phyloP scores from a whole-genome alignment of 2,888 invertebrate species.

The Corbicula japonica region DNA sequence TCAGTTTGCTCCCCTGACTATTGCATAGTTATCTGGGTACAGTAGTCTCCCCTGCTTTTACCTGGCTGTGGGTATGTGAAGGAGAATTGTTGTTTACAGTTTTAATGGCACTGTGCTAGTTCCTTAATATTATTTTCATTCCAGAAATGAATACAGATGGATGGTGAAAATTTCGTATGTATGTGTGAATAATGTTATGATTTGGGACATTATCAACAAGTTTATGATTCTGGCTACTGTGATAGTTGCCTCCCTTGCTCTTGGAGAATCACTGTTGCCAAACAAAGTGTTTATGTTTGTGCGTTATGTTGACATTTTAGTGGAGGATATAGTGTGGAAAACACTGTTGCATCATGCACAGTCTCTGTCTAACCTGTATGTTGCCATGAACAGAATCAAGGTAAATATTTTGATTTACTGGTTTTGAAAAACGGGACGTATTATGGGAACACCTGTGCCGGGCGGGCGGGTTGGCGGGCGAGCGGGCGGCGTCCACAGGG shows the following conservation, averaged over 20 bases:
- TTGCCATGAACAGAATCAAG: not conserved
- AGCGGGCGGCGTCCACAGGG: no score
- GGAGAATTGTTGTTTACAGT: not conserved
- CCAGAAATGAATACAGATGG: slow-evolving; percentile 45
- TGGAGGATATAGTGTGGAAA: slow-evolving; percentile 11
- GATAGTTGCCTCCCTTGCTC: slow-evolving; percentile 6
- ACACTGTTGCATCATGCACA: slow-evolving; percentile 1
- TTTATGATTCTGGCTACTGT: not conserved
- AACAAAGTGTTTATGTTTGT: not conserved
- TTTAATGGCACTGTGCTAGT: not conserved
- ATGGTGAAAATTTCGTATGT: slow-evolving; percentile 12
- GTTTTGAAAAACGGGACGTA: no score
- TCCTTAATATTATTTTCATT: slow-evolving; percentile 2
- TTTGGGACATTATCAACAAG: slow-evolving; percentile 14
- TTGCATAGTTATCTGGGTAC: not conserved
- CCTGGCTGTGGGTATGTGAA: not conserved
- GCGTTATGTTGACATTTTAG: not conserved
- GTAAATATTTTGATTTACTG: no score
- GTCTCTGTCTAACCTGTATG: not conserved
- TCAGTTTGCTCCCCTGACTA: not conserved
- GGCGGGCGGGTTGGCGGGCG: no score
- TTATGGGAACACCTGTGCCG: no score
- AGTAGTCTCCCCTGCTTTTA: not conserved
- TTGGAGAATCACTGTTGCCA: not conserved
- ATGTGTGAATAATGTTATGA: not conserved